A percentile compares a stretch with the other conserved stretches of the same genome.
These are phyloP conservation scores for Kryphioiulus occultus DNA, from an alignment of 2,888 invertebrate genomes.

Conservation along the genomic window DNA sequence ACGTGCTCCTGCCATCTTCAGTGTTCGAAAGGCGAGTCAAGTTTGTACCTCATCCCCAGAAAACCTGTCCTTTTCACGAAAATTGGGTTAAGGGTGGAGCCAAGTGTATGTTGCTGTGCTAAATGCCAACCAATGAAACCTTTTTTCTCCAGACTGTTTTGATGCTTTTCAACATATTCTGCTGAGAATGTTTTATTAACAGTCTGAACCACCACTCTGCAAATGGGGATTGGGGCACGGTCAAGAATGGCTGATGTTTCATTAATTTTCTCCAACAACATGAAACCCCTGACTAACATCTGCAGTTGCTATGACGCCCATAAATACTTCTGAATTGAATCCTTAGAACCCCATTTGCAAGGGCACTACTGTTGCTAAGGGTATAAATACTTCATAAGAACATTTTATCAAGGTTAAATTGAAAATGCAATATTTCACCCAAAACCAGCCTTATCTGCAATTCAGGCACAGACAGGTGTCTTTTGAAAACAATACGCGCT, in stretches of 20 bases:
- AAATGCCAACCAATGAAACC: constrained; percentile 11
- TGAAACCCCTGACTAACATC: background rate
- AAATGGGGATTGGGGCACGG: background rate
- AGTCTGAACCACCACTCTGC: background rate
- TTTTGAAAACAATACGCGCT: background rate
- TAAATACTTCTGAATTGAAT: background rate
- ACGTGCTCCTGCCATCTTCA: background rate
- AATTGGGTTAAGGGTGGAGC: constrained; percentile 39
- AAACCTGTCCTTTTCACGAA: constrained; percentile 19
- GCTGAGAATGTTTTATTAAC: background rate
- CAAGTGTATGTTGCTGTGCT: background rate
- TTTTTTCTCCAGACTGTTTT: constrained; percentile 19
- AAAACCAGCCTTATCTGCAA: background rate
- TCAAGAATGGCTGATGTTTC: background rate
- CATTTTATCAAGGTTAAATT: background rate
- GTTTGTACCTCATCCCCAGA: background rate
- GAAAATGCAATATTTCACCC: background rate
- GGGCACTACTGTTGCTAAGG: constrained; percentile 20
- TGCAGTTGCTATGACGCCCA: background rate
- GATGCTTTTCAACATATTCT: background rate
- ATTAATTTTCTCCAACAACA: background rate
- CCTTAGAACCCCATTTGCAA: background rate
- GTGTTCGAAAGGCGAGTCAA: background rate
- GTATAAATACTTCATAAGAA: background rate
- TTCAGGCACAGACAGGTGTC: background rate